Percentiles rank a stretch among this genome's conserved stretches.
Conservation (phyloP, 2,113 vertebrate genomes). For the Malurus elegans region DNA sequence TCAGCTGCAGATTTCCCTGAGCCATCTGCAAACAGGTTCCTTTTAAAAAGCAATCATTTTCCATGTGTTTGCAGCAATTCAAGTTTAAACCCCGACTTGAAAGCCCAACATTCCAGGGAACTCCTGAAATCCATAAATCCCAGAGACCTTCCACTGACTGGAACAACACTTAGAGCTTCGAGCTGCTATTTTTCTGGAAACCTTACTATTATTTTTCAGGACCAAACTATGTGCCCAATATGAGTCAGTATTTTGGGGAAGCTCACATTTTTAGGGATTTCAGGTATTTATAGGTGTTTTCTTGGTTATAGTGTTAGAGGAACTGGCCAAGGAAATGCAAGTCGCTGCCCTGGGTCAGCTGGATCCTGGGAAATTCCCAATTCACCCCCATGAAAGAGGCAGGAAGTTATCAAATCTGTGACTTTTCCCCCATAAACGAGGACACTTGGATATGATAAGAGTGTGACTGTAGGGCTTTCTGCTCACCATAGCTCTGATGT, state of each 20-base stretch:
- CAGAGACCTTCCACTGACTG: not conserved
- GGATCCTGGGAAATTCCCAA: not conserved
- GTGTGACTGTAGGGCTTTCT: not conserved
- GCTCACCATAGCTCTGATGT: not conserved
- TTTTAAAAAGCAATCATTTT: not conserved
- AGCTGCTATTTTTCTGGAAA: not conserved
- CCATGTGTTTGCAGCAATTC: not conserved
- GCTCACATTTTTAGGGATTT: not conserved
- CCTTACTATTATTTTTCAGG: not conserved
- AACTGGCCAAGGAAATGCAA: not conserved
- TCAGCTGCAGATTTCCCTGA: not conserved
- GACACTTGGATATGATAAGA: not conserved
- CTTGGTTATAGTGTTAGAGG: not conserved
- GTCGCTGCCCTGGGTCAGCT: not conserved
- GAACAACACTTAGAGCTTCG: not conserved
- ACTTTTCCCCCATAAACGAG: not conserved
- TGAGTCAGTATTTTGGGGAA: not conserved
- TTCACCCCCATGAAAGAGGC: not conserved
- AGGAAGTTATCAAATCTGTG: not conserved
- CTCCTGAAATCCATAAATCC: not conserved
- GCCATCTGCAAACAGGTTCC: not conserved
- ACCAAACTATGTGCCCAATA: not conserved
- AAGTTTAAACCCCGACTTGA: not conserved
- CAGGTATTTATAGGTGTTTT: not conserved
- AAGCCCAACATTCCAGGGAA: not conserved